phyloP scores from a whole-genome alignment of 2,888 invertebrate species.

The Abrostola tripartita region DNA sequence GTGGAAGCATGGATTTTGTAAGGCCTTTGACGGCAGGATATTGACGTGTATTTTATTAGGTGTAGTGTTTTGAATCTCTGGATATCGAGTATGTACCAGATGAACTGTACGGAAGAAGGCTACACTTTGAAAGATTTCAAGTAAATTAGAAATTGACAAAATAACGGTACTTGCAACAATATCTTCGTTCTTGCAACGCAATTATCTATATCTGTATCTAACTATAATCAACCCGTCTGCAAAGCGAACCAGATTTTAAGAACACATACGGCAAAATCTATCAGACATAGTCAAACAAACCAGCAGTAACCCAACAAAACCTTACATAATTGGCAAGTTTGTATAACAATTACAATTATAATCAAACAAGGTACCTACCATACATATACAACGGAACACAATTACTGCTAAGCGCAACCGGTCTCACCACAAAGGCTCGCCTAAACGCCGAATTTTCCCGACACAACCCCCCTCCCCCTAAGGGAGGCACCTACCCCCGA shows the following conservation, averaged over 20 bases:
- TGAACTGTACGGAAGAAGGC: too few relatives aligned
- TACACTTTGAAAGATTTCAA: too few relatives aligned
- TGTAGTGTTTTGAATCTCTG: constrained; percentile 12
- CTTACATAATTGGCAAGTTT: constrained; percentile 46
- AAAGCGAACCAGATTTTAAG: too few relatives aligned
- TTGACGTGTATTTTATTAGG: constrained; percentile 52
- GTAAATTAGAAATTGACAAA: too few relatives aligned
- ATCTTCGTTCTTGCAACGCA: too few relatives aligned
- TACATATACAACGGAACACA: constrained; percentile 72
- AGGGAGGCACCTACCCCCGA: constrained; percentile 65
- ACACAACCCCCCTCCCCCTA: constrained; percentile 66
- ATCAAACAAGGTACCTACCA: constrained; percentile 56
- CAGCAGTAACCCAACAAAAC: constrained; percentile 1
- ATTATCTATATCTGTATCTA: too few relatives aligned
- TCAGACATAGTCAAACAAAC: background rate
- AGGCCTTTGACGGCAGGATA: constrained; percentile 46
- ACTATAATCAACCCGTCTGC: too few relatives aligned
- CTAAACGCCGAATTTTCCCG: constrained; percentile 87
- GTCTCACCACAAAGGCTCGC: constrained; percentile 83
- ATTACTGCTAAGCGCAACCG: constrained; percentile 82
- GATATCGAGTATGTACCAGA: constrained; percentile 10
- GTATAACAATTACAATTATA: constrained; percentile 70
- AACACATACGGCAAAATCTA: background rate
- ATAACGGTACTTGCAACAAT: too few relatives aligned
- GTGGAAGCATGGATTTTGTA: constrained; percentile 53